Conservation (phyloP, 35 echinoderm and acorn worm species). For the Ptychodera flava region DNA sequence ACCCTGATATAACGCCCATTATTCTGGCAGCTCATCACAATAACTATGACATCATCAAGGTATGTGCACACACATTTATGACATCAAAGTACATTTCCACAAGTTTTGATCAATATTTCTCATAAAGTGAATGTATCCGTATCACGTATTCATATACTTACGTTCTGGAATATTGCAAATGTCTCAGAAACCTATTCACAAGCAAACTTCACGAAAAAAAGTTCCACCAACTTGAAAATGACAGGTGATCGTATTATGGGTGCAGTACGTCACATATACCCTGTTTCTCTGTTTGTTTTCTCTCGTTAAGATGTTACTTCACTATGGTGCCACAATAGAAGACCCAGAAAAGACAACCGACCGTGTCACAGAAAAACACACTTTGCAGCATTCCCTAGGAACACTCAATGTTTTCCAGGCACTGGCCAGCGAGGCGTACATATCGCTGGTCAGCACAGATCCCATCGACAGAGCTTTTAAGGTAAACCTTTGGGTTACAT, state of each 20-base stretch:
- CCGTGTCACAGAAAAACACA: constrained; percentile 13
- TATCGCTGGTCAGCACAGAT: constrained; percentile 62
- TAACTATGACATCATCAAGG: constrained; percentile 21
- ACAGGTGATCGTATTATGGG: too few species aligned
- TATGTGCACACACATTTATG: neutral
- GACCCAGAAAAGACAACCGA: neutral
- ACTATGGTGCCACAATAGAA: neutral
- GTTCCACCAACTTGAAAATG: too few species aligned
- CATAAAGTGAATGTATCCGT: too few species aligned
- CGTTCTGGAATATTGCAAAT: too few species aligned
- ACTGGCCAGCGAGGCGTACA: constrained; percentile 76
- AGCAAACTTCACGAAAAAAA: too few species aligned
- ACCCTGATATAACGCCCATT: constrained; percentile 12
- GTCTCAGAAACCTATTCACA: too few species aligned
- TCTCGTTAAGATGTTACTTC: neutral
- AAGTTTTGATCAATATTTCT: too few species aligned
- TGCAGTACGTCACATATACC: neutral
- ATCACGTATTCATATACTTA: too few species aligned
- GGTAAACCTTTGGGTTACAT: too few species aligned
- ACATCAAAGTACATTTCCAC: too few species aligned
- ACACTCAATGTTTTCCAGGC: constrained; percentile 75
- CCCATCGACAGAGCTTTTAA: constrained; percentile 57
- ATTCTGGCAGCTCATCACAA: constrained; percentile 13
- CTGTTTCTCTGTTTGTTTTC: neutral
- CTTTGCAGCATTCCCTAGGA: constrained; percentile 74